A percentile compares a stretch with the other conserved stretches of the same genome.
phyloP scores from a whole-genome alignment of 1,140 invertebrate species.

The Bombyx mori region ASM3026992v2 NC_085116.1:11605001-11605500 shows the following conservation, averaged over 20 bases:
- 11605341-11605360: too few species aligned
- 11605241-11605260: constrained; percentile 34
- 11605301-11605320: constrained; percentile 8
- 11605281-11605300: constrained; percentile 7
- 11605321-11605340: too few species aligned
- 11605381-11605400: too few species aligned
- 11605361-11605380: too few species aligned
- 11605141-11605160: constrained; percentile 70
- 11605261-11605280: constrained; percentile 24
- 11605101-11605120: constrained; percentile 30
- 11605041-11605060: constrained; percentile 20
- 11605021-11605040: constrained; percentile 17
- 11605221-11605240: constrained; percentile 45
- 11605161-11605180: constrained; percentile 62
- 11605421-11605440: too few species aligned
- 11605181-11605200: constrained; percentile 64
- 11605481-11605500: too few species aligned
- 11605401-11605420: too few species aligned
- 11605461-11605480: too few species aligned
- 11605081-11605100: constrained; percentile 19
- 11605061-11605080: constrained; percentile 17
- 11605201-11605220: constrained; percentile 36
- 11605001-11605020: constrained; percentile 13
- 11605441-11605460: too few species aligned
- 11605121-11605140: constrained; percentile 50